Evolutionary conservation across 2,113 vertebrate genomes (phyloP), one percentile per base, ranked within the genome.

Genomic region (Sakesphorus luctuosus): DNA sequence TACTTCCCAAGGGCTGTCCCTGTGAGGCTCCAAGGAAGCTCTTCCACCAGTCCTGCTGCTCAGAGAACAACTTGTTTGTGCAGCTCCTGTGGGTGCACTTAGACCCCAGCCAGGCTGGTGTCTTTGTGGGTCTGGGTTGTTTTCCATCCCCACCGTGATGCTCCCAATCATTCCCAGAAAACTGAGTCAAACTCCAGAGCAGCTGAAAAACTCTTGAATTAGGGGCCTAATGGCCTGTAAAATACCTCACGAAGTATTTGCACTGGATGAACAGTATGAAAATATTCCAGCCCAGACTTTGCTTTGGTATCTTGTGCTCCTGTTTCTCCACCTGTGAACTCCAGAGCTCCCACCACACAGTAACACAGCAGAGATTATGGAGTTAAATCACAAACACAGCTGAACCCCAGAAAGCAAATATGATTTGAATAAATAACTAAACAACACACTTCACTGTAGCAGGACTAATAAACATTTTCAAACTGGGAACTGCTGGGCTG

Each of bases 1-100:
- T 13, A 40, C 12, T 40, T 25, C 83, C 10, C 2, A 2, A 49
- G 38, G 40, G 26, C 14, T 2, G 38, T 13, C 14, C 21, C 59
- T 3, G 53, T 31, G 71, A 89, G 28, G 29, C 95, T 73, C 94
- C 83, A 43, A 33, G 90, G 88, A 86, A 50, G 65, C 88, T 49
- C 84, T 28, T 68, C 88, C 88, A 62, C 44, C 44, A 77, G 63
- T 2, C 8, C 56, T 4, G 76, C 77, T 86, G 95, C 96, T 94
- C 79, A 31, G 95, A 83, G 90, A 96, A 94, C 94, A 89, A 76
- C 40, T 58, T 63, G 87, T 92, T 89, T 94, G 59, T 55, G 83
- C 86, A 89, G 43, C 73, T 52, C 23, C 3, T 3, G 59, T 33
- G 2, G 1, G 8, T n/a, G 83, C 80, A 0, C 80, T 58, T 29